Conservation (phyloP, 2,888 invertebrate species). For the Tipula vernalis region DNA sequence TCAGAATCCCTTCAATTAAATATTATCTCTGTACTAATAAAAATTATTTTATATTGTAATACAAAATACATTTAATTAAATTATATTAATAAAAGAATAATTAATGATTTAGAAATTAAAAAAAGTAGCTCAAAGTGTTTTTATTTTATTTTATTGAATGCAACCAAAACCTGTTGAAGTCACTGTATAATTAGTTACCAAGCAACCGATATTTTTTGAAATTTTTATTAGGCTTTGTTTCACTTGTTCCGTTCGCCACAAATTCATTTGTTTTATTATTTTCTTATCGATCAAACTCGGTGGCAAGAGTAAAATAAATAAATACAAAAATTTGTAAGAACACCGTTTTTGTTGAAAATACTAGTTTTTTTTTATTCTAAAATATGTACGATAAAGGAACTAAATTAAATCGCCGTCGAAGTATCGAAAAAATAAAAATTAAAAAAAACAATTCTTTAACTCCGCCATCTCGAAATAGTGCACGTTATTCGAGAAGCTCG, state of each 20-base stretch:
- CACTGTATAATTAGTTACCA: neutral
- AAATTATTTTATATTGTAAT: constrained; percentile 4
- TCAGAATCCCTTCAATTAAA: neutral
- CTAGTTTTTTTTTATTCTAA: neutral
- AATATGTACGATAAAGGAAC: neutral
- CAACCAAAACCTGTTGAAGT: neutral
- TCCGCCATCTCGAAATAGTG: neutral
- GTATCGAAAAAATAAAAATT: neutral
- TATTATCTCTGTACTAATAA: neutral
- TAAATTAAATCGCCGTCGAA: neutral
- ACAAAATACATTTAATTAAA: neutral
- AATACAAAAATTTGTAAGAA: neutral
- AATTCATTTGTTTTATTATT: neutral
- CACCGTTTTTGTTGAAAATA: neutral
- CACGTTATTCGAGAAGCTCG: neutral
- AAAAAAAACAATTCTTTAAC: neutral
- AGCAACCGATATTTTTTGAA: neutral
- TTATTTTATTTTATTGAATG: neutral
- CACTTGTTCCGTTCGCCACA: neutral
- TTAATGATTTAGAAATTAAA: neutral
- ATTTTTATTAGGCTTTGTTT: neutral
- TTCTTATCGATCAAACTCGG: neutral
- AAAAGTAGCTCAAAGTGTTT: neutral
- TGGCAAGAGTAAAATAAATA: neutral
- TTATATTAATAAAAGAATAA: neutral